Evolutionary conservation across 2,113 vertebrate genomes (phyloP).

Genomic region (Neofelis nebulosa): DNA sequence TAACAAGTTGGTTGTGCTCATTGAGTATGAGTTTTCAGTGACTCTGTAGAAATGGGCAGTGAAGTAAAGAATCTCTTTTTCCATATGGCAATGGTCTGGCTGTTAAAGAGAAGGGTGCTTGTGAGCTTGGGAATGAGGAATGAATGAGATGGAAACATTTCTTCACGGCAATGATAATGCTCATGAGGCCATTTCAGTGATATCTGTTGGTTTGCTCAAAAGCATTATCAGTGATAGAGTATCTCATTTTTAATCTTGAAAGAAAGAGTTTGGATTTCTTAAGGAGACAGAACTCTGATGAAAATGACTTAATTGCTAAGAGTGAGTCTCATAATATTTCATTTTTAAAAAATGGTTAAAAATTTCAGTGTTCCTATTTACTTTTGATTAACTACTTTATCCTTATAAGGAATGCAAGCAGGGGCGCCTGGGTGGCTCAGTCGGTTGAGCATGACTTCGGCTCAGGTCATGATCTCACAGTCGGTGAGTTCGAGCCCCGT

Average conservation of each 20-base stretch:
- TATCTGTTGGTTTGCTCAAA: neutral
- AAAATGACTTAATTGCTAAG: neutral
- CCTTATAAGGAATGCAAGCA: neutral
- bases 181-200: neutral
- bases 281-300: neutral
- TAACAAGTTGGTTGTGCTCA: neutral
- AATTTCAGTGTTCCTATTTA: neutral
- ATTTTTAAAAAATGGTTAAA: neutral
- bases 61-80: neutral
- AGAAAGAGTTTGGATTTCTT: neutral
- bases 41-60: neutral
- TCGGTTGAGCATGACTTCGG: too few species aligned
- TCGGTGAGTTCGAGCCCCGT: too few species aligned
- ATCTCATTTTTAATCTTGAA: neutral
- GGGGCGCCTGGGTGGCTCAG: too few species aligned
- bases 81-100: neutral
- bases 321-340: neutral
- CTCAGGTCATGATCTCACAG: too few species aligned
- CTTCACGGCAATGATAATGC: neutral
- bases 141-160: neutral
- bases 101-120: neutral
- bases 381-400: constrained; percentile 6
- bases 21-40: neutral
- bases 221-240: neutral
- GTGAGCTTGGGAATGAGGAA: neutral